These are phyloP conservation scores for Andrena chrysosceles DNA, from an alignment of 2,888 invertebrate genomes.

Conservation along the genomic window DNA sequence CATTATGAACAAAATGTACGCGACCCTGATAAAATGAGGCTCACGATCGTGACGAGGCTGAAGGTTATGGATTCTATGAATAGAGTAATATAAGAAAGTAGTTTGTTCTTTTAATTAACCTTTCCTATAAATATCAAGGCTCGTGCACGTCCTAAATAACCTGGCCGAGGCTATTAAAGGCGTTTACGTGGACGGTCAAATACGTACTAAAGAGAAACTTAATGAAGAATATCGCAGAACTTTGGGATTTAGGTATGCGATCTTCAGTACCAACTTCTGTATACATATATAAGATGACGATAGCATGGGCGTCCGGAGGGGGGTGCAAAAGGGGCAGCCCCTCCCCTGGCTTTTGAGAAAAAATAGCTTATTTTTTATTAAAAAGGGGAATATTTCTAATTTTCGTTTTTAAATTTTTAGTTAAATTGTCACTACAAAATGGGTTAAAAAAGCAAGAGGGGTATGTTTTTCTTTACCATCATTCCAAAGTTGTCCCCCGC, in stretches of 20 bases:
- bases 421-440: too few species aligned
- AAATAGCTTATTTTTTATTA: too few species aligned
- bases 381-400: too few species aligned
- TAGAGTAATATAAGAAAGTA: constrained; percentile 18
- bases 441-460: too few species aligned
- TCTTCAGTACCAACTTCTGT: background rate
- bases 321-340: too few species aligned
- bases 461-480: too few species aligned
- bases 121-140: constrained; percentile 26
- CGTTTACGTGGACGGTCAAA: background rate
- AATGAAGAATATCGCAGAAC: background rate
- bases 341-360: too few species aligned
- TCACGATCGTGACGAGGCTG: background rate
- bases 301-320: too few species aligned
- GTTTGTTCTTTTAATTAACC: constrained; percentile 20
- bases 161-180: constrained; percentile 8
- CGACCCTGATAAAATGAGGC: background rate
- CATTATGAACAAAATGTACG: background rate
- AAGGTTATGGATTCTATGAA: constrained; percentile 19
- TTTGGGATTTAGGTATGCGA: background rate
- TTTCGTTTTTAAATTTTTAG: too few species aligned
- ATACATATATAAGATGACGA: too few species aligned
- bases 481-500: too few species aligned
- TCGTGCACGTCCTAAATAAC: constrained; percentile 21
- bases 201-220: background rate